Evolutionary conservation across 2,113 vertebrate species (phyloP).

Genomic region (Tychaedon coryphoeus): DNA sequence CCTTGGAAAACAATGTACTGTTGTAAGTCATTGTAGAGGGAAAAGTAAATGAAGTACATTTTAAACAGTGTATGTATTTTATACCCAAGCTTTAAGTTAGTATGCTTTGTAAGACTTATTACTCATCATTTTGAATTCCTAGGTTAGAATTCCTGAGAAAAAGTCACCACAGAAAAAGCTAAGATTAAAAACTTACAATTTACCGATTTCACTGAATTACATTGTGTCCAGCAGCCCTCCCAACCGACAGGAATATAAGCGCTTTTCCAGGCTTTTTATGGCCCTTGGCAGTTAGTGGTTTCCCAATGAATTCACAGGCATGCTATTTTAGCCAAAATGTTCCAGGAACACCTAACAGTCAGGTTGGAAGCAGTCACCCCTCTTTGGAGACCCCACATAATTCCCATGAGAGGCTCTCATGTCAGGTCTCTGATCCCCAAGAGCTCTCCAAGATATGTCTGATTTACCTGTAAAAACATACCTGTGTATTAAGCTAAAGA

Average conservation of each 20-base stretch:
- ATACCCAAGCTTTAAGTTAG: background rate
- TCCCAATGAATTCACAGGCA: background rate
- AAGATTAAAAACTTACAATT: background rate
- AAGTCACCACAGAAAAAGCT: background rate
- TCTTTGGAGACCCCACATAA: background rate
- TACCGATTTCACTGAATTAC: background rate
- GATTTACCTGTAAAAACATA: background rate
- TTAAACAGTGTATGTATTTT: background rate
- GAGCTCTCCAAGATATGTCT: background rate
- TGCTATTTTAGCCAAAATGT: background rate
- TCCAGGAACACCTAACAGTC: accelerated
- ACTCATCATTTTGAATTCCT: background rate
- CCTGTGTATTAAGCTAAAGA: background rate
- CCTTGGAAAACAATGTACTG: background rate
- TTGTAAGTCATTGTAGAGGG: background rate
- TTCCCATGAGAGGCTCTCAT: background rate
- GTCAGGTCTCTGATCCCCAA: background rate
- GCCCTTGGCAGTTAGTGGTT: background rate
- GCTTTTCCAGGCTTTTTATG: background rate
- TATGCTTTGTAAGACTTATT: background rate
- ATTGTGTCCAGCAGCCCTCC: background rate
- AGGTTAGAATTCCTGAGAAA: background rate
- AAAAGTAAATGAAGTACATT: background rate
- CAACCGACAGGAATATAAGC: background rate
- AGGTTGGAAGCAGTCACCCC: background rate